Conservation (phyloP, 2,888 invertebrate species). For the Neoscelio sp. region DNA sequence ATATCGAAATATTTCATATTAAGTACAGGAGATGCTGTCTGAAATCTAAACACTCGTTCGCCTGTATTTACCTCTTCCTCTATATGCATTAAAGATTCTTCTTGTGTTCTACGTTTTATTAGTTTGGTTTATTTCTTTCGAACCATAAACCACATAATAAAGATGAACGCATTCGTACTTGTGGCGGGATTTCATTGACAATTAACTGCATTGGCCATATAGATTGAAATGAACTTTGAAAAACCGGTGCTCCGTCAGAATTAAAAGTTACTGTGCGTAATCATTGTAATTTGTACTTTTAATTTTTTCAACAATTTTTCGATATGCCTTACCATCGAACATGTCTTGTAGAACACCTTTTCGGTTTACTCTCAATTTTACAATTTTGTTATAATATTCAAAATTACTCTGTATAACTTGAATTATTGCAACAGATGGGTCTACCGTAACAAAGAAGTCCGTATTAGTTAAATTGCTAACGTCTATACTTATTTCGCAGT, state of each 20-base stretch:
- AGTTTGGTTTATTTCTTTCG: slow-evolving; percentile 4
- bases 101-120: not conserved
- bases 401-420: not conserved
- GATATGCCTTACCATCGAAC: not conserved
- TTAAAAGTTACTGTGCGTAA: not conserved
- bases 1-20: slow-evolving; percentile 2
- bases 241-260: slow-evolving; percentile 2
- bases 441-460: slow-evolving; percentile 9
- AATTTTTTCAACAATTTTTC: not conserved
- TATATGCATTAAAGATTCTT: slow-evolving; percentile 7
- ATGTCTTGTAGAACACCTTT: slow-evolving; percentile 10
- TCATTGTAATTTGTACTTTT: not conserved
- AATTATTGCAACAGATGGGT: not conserved
- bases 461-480: not conserved
- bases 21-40: slow-evolving; percentile 6
- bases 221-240: slow-evolving; percentile 1
- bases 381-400: slow-evolving; percentile 1
- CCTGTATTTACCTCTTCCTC: not conserved
- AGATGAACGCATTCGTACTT: not conserved
- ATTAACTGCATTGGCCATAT: slow-evolving; percentile 20
- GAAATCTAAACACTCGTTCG: not conserved
- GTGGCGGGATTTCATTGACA: not conserved
- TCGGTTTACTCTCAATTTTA: not conserved
- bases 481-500: not conserved
- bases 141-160: slow-evolving; percentile 4